A percentile compares a stretch with the other conserved stretches of the same genome.
These are phyloP conservation scores for Knipowitschia caucasica DNA, from an alignment of 2,797 vertebrate species.

Conservation along the genomic window DNA sequence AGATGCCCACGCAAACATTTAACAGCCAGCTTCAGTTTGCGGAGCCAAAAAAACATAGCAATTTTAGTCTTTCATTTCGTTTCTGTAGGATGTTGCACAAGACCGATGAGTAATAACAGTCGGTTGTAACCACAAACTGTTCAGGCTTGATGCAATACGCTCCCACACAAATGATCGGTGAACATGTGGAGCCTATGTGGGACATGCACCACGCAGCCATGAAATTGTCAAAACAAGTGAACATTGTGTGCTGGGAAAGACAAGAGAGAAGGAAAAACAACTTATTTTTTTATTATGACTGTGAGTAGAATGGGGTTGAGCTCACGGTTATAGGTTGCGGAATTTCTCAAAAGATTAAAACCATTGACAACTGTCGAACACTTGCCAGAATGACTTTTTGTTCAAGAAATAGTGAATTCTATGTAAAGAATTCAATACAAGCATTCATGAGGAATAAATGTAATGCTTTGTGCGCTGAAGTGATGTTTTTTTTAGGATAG, in stretches of 20 bases:
- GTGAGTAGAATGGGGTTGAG: background rate
- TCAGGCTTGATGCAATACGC: constrained; percentile 62
- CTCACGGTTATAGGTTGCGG: background rate
- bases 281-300: background rate
- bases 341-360: background rate
- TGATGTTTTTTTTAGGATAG: too few relatives aligned
- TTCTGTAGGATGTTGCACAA: constrained; percentile 73
- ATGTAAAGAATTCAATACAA: too few relatives aligned
- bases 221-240: background rate
- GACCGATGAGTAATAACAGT: constrained; percentile 60
- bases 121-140: constrained; percentile 69
- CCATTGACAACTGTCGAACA: too few relatives aligned
- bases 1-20: constrained; percentile 33
- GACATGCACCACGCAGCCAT: constrained; percentile 46
- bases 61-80: constrained; percentile 26
- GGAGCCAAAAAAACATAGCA: constrained; percentile 35
- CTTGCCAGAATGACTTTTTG: too few relatives aligned
- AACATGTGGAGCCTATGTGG: constrained; percentile 17
- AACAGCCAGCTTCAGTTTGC: constrained; percentile 54
- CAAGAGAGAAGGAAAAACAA: background rate
- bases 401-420: too few relatives aligned
- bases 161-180: constrained; percentile 45
- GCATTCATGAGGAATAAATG: too few relatives aligned
- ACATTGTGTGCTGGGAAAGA: background rate
- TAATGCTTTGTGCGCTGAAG: too few relatives aligned